Conservation (phyloP, 2,113 vertebrate species). For the Xiphorhynchus elegans region DNA sequence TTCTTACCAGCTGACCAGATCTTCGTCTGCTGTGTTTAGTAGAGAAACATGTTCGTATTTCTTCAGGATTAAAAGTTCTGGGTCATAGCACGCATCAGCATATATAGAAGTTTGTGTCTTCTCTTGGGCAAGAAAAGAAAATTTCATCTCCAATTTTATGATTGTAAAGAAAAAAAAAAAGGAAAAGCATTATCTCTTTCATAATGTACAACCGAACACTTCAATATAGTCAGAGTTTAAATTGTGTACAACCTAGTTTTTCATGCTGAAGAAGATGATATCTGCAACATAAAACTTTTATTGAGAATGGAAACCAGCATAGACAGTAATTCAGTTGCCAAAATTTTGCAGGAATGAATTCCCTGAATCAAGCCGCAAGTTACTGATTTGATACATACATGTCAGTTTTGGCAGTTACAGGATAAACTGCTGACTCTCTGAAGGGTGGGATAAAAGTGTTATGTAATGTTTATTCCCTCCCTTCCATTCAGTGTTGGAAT, state of each 20-base stretch:
- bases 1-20: not conserved
- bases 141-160: not conserved
- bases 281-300: not conserved
- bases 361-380: not conserved
- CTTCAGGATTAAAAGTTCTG: not conserved
- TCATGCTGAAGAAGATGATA: not conserved
- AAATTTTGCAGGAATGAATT: not conserved
- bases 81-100: not conserved
- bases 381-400: not conserved
- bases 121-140: not conserved
- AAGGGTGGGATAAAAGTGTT: not conserved
- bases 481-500: not conserved
- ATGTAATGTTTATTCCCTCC: rapidly evolving
- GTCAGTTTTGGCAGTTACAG: not conserved
- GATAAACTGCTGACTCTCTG: not conserved
- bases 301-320: not conserved
- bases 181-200: not conserved
- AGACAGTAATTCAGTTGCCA: not conserved
- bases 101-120: not conserved
- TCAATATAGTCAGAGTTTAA: not conserved
- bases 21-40: not conserved
- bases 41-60: not conserved
- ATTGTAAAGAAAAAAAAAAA: not conserved
- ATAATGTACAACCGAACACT: not conserved
- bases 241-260: not conserved